Base-by-base conservation (phyloP, 2,888 invertebrate genomes). In the Trypoxylon attenuatum region DNA sequence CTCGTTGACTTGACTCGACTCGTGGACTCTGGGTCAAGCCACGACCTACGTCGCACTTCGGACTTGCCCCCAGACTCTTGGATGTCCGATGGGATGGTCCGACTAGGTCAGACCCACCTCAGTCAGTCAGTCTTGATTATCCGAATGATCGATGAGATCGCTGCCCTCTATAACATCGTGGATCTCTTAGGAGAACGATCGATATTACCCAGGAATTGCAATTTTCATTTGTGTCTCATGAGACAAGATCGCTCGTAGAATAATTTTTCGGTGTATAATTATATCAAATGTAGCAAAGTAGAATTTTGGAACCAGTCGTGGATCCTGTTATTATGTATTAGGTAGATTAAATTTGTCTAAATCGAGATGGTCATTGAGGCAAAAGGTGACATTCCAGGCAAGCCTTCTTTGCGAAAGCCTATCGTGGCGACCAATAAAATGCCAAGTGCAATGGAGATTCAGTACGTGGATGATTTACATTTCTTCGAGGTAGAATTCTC, bases 11-110 rank as follows among this genome's bases (percentile, higher is more conserved):
- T n/a, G n/a, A n/a, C n/a, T n/a, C 33, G 23, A 41, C 23, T 33
- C 53, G 5, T 42, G 33, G 82, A 82, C 78, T 83, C 76, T 84
- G 76, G 83, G 84, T 84, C 84, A 79, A 83, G 71, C 71, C 80
- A 60, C 76, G 83, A 84, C 82, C 84, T 82, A 81, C 77, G 82
- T 54, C 73, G 70, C 66, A 46, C 51, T 61, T 73, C 62, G 71
- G 56, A 71, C 56, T 47, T 57, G 47, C 67, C 62, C 25, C 41
- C 16, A 19, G 42, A 57, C 53, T 54, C 19, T 25, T 27, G 42
- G 50, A 42, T 38, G 23, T 10, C 23, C 38, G 25, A 10, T 19
- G 5, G 16, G 15, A 39, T 16, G 33, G 19, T 41, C 53, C 59
- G 25, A 62, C 39, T 69, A 53, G 69, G 65, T 71, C 70, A 65